Evolutionary conservation across 2,797 vertebrate genomes (phyloP).

Genomic region (Erethizon dorsatum): DNA sequence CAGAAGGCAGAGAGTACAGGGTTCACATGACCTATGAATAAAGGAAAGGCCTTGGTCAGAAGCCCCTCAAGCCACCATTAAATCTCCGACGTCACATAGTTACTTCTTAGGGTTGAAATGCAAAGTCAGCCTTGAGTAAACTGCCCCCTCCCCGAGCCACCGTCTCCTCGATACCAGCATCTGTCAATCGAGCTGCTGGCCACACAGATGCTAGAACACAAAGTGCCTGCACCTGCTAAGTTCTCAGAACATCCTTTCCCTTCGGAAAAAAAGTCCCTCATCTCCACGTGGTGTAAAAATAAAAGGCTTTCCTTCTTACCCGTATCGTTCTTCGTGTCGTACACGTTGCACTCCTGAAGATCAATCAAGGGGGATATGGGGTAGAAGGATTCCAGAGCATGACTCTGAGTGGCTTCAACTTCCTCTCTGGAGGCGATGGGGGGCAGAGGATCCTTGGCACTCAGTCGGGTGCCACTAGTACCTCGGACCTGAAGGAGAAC

Average conservation of each 20-base stretch:
- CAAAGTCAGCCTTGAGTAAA: background rate
- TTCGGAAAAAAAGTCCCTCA: background rate
- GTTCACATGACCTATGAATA: background rate
- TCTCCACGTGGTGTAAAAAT: background rate
- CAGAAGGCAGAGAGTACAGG: background rate
- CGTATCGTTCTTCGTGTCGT: constrained; percentile 89
- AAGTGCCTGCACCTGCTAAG: background rate
- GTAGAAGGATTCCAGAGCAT: constrained; percentile 93
- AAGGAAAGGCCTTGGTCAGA: constrained; percentile 4
- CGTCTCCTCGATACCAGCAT: background rate
- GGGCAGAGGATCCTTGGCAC: constrained; percentile 91
- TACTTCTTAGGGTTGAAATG: background rate
- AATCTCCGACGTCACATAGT: background rate
- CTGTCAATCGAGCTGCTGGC: background rate
- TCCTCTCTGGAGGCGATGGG: constrained; percentile 91
- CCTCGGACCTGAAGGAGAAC: constrained; percentile 94
- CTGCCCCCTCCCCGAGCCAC: background rate
- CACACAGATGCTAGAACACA: background rate
- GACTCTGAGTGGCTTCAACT: constrained; percentile 90
- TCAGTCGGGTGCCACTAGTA: constrained; percentile 90
- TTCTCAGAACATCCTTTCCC: background rate
- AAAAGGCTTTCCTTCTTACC: constrained; percentile 87
- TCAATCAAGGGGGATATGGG: constrained; percentile 95
- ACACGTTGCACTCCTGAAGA: constrained; percentile 93
- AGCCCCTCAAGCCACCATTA: background rate